A percentile compares a stretch with the other conserved stretches of the same genome.
Evolutionary conservation across 2,888 invertebrate species (phyloP).

Genomic region (Diachrysia chrysitis): DNA sequence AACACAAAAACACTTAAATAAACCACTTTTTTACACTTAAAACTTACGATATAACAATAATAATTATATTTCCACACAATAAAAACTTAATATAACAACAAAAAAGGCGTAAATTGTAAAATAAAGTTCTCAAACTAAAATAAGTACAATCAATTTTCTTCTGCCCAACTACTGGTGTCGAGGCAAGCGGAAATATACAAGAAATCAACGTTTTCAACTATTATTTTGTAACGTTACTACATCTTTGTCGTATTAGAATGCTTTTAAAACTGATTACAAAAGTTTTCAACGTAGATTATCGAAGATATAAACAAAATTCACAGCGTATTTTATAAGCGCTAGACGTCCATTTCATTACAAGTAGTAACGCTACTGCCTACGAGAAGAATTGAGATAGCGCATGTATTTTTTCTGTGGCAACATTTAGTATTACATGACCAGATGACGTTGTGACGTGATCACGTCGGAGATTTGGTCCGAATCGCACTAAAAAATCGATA

Average conservation of each 20-base stretch:
- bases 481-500: background rate
- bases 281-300: slow-evolving; percentile 86
- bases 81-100: slow-evolving; percentile 64
- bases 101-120: slow-evolving; percentile 57
- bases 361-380: slow-evolving; percentile 86
- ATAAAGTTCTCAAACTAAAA: slow-evolving; percentile 51
- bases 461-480: slow-evolving; percentile 56
- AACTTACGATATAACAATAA: slow-evolving; percentile 59
- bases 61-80: slow-evolving; percentile 58
- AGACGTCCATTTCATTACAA: slow-evolving; percentile 86
- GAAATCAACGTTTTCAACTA: slow-evolving; percentile 74
- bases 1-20: slow-evolving; percentile 51
- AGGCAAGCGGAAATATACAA: slow-evolving; percentile 73
- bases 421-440: slow-evolving; percentile 67
- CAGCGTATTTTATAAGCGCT: slow-evolving; percentile 75
- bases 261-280: slow-evolving; percentile 86
- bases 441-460: slow-evolving; percentile 45
- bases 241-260: slow-evolving; percentile 75
- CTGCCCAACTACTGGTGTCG: slow-evolving; percentile 49
- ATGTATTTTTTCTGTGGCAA: slow-evolving; percentile 82
- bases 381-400: slow-evolving; percentile 79
- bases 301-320: slow-evolving; percentile 88
- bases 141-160: slow-evolving; percentile 60
- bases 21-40: slow-evolving; percentile 61
- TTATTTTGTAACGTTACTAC: slow-evolving; percentile 81